These are phyloP conservation scores for Sclerodermus sp. DNA, from an alignment of 2,888 invertebrate genomes.

Conservation along the genomic window DNA sequence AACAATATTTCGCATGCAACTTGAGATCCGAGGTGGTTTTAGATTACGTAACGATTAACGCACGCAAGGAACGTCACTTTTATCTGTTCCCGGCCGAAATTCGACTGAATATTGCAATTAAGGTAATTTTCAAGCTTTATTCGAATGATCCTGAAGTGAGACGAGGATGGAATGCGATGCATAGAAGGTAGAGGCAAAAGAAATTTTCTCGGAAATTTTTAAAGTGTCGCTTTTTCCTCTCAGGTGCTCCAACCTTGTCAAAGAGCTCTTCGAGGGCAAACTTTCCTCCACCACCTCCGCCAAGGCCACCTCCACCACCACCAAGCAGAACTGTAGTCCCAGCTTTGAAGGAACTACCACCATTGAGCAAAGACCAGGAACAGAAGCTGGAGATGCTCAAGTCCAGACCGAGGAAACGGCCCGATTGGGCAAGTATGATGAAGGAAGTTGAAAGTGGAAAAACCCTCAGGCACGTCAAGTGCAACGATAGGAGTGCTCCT, in stretches of 20 bases:
- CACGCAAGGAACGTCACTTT: too few species aligned
- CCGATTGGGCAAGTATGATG: constrained; percentile 89
- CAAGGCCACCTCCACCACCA: constrained; percentile 72
- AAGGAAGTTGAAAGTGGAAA: constrained; percentile 85
- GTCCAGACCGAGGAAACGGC: constrained; percentile 76
- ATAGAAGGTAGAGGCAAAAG: too few species aligned
- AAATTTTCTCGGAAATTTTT: too few species aligned
- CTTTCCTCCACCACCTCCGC: constrained; percentile 65
- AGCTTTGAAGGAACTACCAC: constrained; percentile 61
- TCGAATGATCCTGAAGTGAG: too few species aligned
- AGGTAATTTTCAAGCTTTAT: too few species aligned
- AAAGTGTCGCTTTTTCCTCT: too few species aligned
- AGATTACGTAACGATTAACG: too few species aligned
- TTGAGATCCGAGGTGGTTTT: too few species aligned
- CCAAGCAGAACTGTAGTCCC: constrained; percentile 29
- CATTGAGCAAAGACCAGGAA: constrained; percentile 65
- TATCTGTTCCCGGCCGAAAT: too few species aligned
- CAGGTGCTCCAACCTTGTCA: constrained; percentile 54
- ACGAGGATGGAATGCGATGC: too few species aligned
- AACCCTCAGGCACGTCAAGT: constrained; percentile 78
- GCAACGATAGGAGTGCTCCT: constrained; percentile 72
- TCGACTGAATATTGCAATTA: too few species aligned
- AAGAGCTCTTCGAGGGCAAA: constrained; percentile 54
- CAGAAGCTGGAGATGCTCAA: constrained; percentile 73
- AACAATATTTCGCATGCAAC: too few species aligned